phyloP scores from a whole-genome alignment of 2,797 vertebrate genomes.

The Molothrus aeneus region DNA sequence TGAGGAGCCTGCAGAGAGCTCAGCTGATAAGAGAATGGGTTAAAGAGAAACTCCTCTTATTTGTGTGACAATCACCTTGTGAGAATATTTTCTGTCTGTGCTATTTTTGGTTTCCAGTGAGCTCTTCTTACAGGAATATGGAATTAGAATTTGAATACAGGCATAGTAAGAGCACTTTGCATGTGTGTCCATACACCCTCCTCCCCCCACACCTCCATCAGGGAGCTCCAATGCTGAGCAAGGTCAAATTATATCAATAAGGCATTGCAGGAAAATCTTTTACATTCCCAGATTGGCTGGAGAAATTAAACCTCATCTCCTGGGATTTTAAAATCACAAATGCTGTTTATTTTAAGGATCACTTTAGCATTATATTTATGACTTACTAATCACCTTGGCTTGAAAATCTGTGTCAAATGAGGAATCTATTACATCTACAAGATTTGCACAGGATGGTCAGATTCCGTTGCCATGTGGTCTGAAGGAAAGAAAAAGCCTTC shows the following conservation, averaged over 20 bases:
- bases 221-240: slow-evolving; percentile 39
- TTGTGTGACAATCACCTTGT: slow-evolving; percentile 60
- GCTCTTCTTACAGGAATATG: slow-evolving; percentile 54
- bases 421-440: not conserved
- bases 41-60: slow-evolving; percentile 58
- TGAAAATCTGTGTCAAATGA: slow-evolving; percentile 1
- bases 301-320: slow-evolving; percentile 42
- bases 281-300: not conserved
- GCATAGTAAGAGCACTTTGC: slow-evolving; percentile 40
- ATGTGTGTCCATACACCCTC: slow-evolving; percentile 22
- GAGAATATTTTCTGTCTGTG: slow-evolving; percentile 57
- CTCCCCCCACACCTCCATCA: not conserved
- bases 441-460: not conserved
- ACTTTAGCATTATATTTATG: slow-evolving; percentile 43
- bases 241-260: slow-evolving; percentile 65
- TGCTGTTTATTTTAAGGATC: slow-evolving; percentile 52
- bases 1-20: slow-evolving; percentile 23
- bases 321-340: slow-evolving; percentile 40
- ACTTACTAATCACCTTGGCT: slow-evolving; percentile 48
- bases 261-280: slow-evolving; percentile 47
- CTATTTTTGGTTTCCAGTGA: slow-evolving; percentile 65
- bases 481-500: not conserved
- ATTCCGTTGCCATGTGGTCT: not conserved
- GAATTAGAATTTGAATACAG: slow-evolving; percentile 65
- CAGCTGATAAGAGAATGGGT: slow-evolving; percentile 57